phyloP scores from a whole-genome alignment of 1,140 invertebrate genomes.

The Laodelphax striatellus region DNA sequence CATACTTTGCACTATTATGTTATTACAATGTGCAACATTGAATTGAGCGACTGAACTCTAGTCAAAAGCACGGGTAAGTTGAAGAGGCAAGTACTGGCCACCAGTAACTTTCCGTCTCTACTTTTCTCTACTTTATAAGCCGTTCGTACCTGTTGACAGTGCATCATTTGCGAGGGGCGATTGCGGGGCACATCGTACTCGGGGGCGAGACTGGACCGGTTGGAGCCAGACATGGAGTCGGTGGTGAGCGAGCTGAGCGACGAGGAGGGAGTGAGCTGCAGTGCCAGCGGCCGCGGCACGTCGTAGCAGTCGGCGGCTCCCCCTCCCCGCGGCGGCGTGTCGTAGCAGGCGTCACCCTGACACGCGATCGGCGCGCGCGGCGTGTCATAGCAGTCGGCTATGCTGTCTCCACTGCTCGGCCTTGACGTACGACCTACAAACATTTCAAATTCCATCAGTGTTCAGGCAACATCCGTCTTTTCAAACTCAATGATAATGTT shows the following conservation, averaged over 20 bases:
- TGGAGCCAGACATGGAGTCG: conserved; percentile 40
- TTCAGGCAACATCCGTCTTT: too few relatives aligned
- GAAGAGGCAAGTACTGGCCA: too few relatives aligned
- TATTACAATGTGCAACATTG: too few relatives aligned
- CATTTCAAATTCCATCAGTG: too few relatives aligned
- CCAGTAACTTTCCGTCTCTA: too few relatives aligned
- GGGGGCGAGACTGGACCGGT: conserved; percentile 30
- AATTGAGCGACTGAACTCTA: too few relatives aligned
- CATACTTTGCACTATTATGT: too few relatives aligned
- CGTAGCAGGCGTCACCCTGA: conserved; percentile 26
- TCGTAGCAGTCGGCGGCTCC: conserved; percentile 38
- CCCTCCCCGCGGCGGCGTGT: conserved; percentile 15
- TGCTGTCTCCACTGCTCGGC: conserved; percentile 19
- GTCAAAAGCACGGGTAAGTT: too few relatives aligned
- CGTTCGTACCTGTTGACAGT: too few relatives aligned
- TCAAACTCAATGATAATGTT: too few relatives aligned
- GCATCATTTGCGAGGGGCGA: too few relatives aligned
- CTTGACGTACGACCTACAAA: conserved; percentile 21
- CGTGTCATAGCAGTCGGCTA: conserved; percentile 44
- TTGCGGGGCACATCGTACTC: conserved; percentile 25
- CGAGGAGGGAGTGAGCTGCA: conserved; percentile 15
- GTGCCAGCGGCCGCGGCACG: conserved; percentile 8
- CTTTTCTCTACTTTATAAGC: not conserved
- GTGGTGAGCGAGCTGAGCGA: conserved; percentile 37
- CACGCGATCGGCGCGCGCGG: conserved; percentile 45